Percentiles rank a stretch among this genome's conserved stretches.
These are phyloP conservation scores for Gnatocerus cornutus DNA, from an alignment of 2,888 invertebrate species.

Conservation along the genomic window DNA sequence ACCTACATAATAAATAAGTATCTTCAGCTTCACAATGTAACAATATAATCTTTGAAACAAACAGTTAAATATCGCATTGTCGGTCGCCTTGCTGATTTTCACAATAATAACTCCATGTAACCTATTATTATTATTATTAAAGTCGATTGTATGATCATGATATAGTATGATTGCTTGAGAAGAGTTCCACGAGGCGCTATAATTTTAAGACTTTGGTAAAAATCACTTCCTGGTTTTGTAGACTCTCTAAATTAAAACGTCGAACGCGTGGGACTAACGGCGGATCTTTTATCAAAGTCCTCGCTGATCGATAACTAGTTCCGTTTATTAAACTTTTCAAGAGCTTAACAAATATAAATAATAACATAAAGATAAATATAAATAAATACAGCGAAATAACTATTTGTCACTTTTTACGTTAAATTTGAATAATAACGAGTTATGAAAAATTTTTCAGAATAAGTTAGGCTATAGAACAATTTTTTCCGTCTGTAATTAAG, in stretches of 20 bases:
- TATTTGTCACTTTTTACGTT: too few species aligned
- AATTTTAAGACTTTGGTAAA: slow-evolving; percentile 25
- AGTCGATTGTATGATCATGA: slow-evolving; percentile 23
- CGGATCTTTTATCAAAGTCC: too few species aligned
- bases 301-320: neutral
- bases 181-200: slow-evolving; percentile 5
- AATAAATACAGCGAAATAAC: too few species aligned
- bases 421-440: too few species aligned
- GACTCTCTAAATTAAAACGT: slow-evolving; percentile 5
- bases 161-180: slow-evolving; percentile 26
- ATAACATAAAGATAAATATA: too few species aligned
- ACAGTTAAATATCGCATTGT: slow-evolving; percentile 37
- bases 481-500: too few species aligned
- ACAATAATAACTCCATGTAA: slow-evolving; percentile 29
- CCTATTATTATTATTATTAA: slow-evolving; percentile 32
- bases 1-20: slow-evolving; percentile 28
- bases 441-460: too few species aligned
- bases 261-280: neutral
- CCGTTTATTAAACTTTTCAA: too few species aligned
- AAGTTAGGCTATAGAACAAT: too few species aligned
- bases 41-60: slow-evolving; percentile 38
- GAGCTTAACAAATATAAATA: too few species aligned
- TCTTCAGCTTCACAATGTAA: slow-evolving; percentile 20
- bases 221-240: slow-evolving; percentile 18
- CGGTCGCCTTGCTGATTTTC: slow-evolving; percentile 25